These are phyloP conservation scores for Leptobrachium leishanense DNA, from an alignment of 2,113 vertebrate species.

Conservation along the genomic window DNA sequence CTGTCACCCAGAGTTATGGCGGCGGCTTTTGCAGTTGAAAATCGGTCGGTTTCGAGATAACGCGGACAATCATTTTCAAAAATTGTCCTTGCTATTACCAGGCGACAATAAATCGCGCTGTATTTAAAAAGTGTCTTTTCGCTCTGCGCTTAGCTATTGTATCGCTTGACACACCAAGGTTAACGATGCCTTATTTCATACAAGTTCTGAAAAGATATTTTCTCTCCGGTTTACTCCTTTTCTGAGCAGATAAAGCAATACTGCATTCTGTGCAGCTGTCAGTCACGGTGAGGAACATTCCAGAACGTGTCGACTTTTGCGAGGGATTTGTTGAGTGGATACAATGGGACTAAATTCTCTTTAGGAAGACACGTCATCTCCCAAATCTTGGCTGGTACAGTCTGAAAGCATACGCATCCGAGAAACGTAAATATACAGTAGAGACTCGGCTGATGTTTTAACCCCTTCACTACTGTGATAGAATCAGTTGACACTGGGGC, in stretches of 20 bases:
- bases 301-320: background rate
- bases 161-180: conserved; percentile 30
- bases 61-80: conserved; percentile 39
- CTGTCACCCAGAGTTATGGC: conserved; percentile 40
- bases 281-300: background rate
- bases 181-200: conserved; percentile 5
- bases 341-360: background rate
- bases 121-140: conserved; percentile 25
- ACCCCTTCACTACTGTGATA: too few relatives aligned
- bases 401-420: too few relatives aligned
- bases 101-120: conserved; percentile 23
- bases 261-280: background rate
- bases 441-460: too few relatives aligned
- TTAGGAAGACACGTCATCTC: background rate
- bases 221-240: background rate
- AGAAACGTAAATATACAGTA: too few relatives aligned
- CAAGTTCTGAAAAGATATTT: conserved; percentile 5
- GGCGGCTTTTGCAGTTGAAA: conserved; percentile 22
- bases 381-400: too few relatives aligned
- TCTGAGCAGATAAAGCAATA: conserved; percentile 9
- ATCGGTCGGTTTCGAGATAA: conserved; percentile 42
- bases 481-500: too few relatives aligned
- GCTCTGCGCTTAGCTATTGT: conserved; percentile 3
- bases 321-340: background rate
- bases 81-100: conserved; percentile 21